Evolutionary conservation across 2,797 vertebrate species (phyloP).

Genomic region (Fringilla coelebs): DNA sequence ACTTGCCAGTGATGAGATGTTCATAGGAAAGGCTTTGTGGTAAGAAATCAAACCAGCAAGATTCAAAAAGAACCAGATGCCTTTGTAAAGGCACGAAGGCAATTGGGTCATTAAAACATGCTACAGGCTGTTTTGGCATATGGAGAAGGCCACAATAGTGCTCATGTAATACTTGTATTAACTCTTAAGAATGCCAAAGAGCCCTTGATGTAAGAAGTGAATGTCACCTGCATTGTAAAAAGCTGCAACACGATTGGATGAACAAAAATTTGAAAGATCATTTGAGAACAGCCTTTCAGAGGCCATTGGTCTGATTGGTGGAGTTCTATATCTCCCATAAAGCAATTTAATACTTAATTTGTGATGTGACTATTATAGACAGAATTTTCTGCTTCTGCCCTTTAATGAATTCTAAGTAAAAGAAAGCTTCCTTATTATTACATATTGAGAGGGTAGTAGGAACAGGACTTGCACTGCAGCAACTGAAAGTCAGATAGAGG

Average conservation of each 20-base stretch:
- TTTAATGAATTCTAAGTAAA: background rate
- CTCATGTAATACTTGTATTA: background rate
- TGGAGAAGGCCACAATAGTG: rapidly evolving
- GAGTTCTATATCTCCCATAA: background rate
- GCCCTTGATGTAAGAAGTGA: background rate
- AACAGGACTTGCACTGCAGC: background rate
- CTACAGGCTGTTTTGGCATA: background rate
- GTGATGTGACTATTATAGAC: background rate
- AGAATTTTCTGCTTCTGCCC: constrained; percentile 1
- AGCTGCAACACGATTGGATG: background rate
- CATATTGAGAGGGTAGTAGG: background rate
- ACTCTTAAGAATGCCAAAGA: background rate
- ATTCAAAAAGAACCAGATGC: background rate
- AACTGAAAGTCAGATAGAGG: background rate
- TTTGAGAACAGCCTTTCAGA: background rate
- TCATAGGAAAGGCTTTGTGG: background rate
- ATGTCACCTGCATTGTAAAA: background rate
- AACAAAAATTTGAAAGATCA: background rate
- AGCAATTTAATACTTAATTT: background rate
- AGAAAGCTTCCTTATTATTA: constrained; percentile 2
- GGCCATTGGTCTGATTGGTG: background rate
- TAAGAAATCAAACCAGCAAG: background rate
- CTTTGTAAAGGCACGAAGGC: background rate
- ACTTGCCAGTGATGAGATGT: background rate
- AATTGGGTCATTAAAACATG: background rate